These are phyloP conservation scores for Adelphocoris suturalis DNA, from an alignment of 2,888 invertebrate genomes.

Conservation along the genomic window DNA sequence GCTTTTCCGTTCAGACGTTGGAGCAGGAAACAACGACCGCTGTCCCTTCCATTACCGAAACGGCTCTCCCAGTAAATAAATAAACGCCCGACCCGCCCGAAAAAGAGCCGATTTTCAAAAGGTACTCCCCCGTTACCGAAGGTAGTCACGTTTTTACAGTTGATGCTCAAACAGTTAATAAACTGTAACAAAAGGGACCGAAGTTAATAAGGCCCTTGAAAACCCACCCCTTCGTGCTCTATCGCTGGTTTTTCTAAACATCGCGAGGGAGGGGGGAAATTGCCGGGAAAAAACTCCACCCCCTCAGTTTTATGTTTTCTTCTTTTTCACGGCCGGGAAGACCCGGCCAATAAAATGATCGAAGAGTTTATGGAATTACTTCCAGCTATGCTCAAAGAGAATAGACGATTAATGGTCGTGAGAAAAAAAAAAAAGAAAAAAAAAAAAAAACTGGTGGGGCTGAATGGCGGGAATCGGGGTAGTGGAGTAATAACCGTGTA, in stretches of 20 bases:
- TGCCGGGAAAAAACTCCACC: not conserved
- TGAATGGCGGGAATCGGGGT: not conserved
- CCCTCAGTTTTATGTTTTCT: not conserved
- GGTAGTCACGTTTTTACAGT: conserved; percentile 61
- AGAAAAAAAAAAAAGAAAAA: not conserved
- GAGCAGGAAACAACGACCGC: conserved; percentile 15
- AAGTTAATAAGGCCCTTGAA: conserved; percentile 39
- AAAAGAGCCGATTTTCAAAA: conserved; percentile 29
- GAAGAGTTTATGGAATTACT: conserved; percentile 62
- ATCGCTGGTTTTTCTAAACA: conserved; percentile 1
- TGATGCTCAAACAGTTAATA: conserved; percentile 59
- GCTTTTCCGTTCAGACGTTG: not conserved
- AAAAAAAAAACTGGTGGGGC: not conserved
- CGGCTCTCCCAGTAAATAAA: conserved; percentile 15
- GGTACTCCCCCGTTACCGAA: conserved; percentile 3
- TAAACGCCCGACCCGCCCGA: not conserved
- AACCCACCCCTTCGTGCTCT: not conserved
- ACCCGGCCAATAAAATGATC: conserved; percentile 56
- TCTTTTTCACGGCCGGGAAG: conserved; percentile 11
- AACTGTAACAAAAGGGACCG: conserved; percentile 54
- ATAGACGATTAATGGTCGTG: conserved; percentile 51
- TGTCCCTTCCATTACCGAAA: conserved; percentile 52
- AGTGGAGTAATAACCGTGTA: conserved; percentile 61
- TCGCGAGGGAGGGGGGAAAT: not conserved
- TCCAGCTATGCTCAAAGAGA: conserved; percentile 55